phyloP scores from a whole-genome alignment of 2,113 vertebrate species.

The Sialia sialis region DNA sequence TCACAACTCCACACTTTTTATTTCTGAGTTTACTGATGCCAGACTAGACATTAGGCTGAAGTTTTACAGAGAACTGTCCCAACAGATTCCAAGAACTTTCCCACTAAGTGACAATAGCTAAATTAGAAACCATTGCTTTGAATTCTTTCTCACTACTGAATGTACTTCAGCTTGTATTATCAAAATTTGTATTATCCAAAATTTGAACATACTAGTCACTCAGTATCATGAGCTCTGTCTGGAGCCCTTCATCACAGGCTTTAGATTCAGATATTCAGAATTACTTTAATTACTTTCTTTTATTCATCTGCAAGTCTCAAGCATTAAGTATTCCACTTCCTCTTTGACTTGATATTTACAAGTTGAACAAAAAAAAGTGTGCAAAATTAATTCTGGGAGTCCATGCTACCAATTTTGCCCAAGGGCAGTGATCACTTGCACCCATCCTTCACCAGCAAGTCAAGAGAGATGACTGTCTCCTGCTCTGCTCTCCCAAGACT shows the following conservation, averaged over 20 bases:
- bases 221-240: not conserved
- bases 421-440: not conserved
- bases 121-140: not conserved
- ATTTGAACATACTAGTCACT: not conserved
- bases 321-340: not conserved
- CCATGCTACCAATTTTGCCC: not conserved
- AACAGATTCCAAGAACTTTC: not conserved
- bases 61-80: not conserved
- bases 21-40: not conserved
- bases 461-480: not conserved
- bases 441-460: not conserved
- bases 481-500: not conserved
- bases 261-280: not conserved
- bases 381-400: not conserved
- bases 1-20: not conserved
- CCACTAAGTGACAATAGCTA: not conserved
- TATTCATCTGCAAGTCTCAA: not conserved
- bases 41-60: not conserved
- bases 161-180: not conserved
- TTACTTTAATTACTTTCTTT: not conserved
- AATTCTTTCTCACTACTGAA: not conserved
- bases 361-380: not conserved
- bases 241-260: not conserved
- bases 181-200: not conserved
- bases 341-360: not conserved